Base-by-base conservation (phyloP, 2,888 invertebrate genomes). In the Dynastes tityus region DNA sequence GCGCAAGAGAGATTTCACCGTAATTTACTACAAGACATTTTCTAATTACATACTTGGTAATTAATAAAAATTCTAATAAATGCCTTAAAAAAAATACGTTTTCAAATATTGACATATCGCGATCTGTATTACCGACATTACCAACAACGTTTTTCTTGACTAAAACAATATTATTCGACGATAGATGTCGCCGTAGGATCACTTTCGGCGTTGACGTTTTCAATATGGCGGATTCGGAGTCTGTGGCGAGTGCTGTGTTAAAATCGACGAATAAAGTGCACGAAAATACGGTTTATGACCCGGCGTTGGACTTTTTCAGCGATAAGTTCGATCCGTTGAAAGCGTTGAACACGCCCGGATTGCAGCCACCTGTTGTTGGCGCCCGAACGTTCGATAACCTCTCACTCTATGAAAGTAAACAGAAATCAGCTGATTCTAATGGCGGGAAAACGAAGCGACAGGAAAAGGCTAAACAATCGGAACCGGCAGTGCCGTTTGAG, bases 341-440 rank as follows among this genome's bases (percentile, higher is more conserved):
- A 85, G 95, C 93, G 0, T 88, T 96, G 13, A 93, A 93, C 82
- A 91, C 93, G 0, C 82, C 89, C 0, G 91, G 91, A 82, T 84
- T 91, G 0, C 88, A 88, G 77, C 83, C 93, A 16, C 93, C 93
- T 0, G 88, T 90, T 2, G 86, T 90, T 22, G 89, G 90, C 79
- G 94, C 94, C 0, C 91, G 92, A 32, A 82, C 90, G 76, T 94
- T 92, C 84, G 95, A 96, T 86, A 96, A 95, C 87, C 80, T 96
- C 76, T 89, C 90, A 1, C 93, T 92, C 83, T 95, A 91, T 84
- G 90, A 92, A 79, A 88, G 90, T 4, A 77, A 76, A 73, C 71
- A 76, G 49, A 68, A 6, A 71, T 55, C 71, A 76, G 76, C 76
- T 71, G 71, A 71, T 68, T 16, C 45, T 5, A 11, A 27, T 67